Percentiles rank a stretch among this genome's conserved stretches.
Conservation (phyloP, 2,888 invertebrate species). For the Agrotis ipsilon region DNA sequence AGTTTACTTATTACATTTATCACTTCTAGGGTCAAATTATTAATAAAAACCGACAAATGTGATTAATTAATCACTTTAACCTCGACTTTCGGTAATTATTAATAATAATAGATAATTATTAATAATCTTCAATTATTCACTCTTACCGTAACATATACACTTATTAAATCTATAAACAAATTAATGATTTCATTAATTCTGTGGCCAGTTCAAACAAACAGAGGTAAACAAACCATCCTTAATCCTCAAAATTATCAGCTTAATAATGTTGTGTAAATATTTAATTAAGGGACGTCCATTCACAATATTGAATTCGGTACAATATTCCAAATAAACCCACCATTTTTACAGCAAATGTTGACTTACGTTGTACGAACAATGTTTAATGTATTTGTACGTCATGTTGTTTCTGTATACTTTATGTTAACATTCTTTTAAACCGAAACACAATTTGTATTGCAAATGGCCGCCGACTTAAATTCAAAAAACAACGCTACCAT, state of each 20-base stretch:
- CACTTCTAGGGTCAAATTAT: too few relatives aligned
- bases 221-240: neutral
- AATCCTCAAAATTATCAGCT: neutral
- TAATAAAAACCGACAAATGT: too few relatives aligned
- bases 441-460: constrained; percentile 49
- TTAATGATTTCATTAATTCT: neutral
- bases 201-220: neutral
- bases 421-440: constrained; percentile 44
- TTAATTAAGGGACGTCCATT: neutral
- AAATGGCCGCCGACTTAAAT: constrained; percentile 43
- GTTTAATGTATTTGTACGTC: constrained; percentile 42
- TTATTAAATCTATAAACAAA: neutral
- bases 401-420: constrained; percentile 32
- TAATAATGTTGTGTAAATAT: neutral
- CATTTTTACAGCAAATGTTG: constrained; percentile 37
- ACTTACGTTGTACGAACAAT: constrained; percentile 29
- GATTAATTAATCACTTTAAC: too few relatives aligned
- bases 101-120: too few relatives aligned
- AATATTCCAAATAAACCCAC: constrained; percentile 2
- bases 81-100: too few relatives aligned
- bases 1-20: too few relatives aligned
- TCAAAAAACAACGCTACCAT: constrained; percentile 35
- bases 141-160: too few relatives aligned
- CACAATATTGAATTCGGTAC: neutral
- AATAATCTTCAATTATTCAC: too few relatives aligned